Base-by-base conservation (phyloP, 2,888 invertebrate genomes). In the Sinotaia quadrata region DNA sequence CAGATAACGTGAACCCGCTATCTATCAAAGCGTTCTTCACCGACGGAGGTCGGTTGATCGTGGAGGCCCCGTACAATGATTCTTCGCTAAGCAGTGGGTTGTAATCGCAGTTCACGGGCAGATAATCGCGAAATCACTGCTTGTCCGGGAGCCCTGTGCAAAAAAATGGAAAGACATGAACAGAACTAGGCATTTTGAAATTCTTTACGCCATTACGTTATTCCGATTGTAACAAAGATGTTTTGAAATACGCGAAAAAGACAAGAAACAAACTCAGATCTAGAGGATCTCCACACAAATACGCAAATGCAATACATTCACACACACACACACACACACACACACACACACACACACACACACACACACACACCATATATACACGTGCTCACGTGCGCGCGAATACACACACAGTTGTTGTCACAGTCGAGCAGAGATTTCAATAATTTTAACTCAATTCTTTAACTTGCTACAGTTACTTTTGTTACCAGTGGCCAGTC, bases 21-120 rank as follows among this genome's bases (percentile, higher is more conserved):
- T 73, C 81, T 4, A 85, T 88, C 10, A 87, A 85, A 60, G 87
- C 88, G 8, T 84, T 83, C 74, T 84, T 87, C 77, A 84, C 85
- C 0, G 87, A 87, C 54, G 79, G 82, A 31, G 87, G 86, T 8
- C 83, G 82, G 59, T 81, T 88, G 31, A 74, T 86, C 31, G 75
- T 88, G 2, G 87, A 88, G 74, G 87, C 87, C 0, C 87, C 87
- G 1, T 83, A 78, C 61, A 57, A 33, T 21, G 52, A 67, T 1
- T 34, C n/a, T n/a, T n/a, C n/a, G n/a, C n/a, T n/a, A n/a, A n/a
- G n/a, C n/a, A n/a, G n/a, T n/a, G n/a, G n/a, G n/a, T n/a, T 36
- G 24, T 41, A 15, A 33, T 3, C 44, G 8, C 63, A 52, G 21
- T 18, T 65, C 27, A 41, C 65, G 7, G 56, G 65, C 44, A 54